A percentile compares a stretch with the other conserved stretches of the same genome.
phyloP scores from a whole-genome alignment of 1,140 invertebrate genomes.

The Philopotamus ludificatus region DNA sequence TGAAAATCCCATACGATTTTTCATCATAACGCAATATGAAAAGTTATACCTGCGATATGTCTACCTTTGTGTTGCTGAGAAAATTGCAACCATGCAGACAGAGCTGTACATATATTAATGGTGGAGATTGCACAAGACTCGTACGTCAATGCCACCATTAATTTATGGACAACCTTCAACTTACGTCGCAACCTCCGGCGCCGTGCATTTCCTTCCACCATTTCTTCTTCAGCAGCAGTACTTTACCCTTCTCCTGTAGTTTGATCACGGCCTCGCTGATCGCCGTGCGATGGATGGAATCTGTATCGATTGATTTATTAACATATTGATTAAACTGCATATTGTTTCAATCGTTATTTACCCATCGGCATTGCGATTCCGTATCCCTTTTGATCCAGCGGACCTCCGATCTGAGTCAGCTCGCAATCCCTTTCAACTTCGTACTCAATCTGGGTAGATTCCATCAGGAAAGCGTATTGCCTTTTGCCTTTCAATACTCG shows the following conservation, averaged over 20 bases:
- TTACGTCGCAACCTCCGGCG: conserved; percentile 48
- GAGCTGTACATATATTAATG: no score
- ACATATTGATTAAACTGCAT: no score
- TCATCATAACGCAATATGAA: no score
- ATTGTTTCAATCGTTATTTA: conserved; percentile 45
- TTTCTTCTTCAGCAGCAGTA: conserved; percentile 70
- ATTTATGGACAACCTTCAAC: conserved; percentile 21
- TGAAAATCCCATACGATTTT: no score
- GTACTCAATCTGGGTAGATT: conserved; percentile 91
- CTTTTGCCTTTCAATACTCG: conserved; percentile 69
- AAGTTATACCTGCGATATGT: no score
- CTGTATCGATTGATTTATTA: no score
- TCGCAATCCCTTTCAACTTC: conserved; percentile 87
- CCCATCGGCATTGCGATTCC: conserved; percentile 73
- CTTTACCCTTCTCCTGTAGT: conserved; percentile 71
- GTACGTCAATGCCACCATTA: no score
- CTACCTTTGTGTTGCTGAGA: no score
- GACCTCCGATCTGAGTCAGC: conserved; percentile 88
- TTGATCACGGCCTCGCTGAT: conserved; percentile 70
- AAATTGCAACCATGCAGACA: no score
- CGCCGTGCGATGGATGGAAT: conserved; percentile 66
- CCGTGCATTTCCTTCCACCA: conserved; percentile 73
- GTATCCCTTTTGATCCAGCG: conserved; percentile 82
- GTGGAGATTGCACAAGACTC: no score
- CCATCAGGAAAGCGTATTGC: conserved; percentile 89